A percentile compares a stretch with the other conserved stretches of the same genome.
Evolutionary conservation across 1,140 invertebrate genomes (phyloP).

Genomic region (Drosophila lacteicornis): DNA sequence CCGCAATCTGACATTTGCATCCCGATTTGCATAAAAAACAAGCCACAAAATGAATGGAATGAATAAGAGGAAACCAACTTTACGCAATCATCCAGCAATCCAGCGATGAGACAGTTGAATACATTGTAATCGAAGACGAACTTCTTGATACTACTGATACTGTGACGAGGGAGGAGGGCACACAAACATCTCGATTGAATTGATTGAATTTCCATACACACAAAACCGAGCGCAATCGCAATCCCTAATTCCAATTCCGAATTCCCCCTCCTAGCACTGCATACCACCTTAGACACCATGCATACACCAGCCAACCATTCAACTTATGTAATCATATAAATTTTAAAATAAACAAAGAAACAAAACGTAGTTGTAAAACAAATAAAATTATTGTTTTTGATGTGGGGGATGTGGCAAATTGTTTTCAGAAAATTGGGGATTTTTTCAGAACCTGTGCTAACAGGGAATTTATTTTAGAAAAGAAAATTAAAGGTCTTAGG

Average conservation of each 20-base stretch:
- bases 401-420: too few relatives aligned
- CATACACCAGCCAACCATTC: conserved; percentile 45
- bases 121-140: conserved; percentile 38
- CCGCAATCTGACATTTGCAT: conserved; percentile 47
- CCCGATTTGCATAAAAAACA: conserved; percentile 29
- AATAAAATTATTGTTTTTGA: neutral
- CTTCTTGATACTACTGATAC: conserved; percentile 11
- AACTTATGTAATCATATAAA: conserved; percentile 68
- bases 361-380: conserved; percentile 63
- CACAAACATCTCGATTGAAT: conserved; percentile 36
- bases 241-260: conserved; percentile 4
- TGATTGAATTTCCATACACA: conserved; percentile 21
- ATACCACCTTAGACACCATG: conserved; percentile 10
- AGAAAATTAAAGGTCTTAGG: too few relatives aligned
- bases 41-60: neutral
- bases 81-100: conserved; percentile 22
- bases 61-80: conserved; percentile 11
- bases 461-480: neutral
- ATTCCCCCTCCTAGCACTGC: conserved; percentile 11
- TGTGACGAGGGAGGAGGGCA: conserved; percentile 14
- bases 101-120: conserved; percentile 38
- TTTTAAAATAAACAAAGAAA: conserved; percentile 69
- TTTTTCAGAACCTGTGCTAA: neutral
- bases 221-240: neutral
- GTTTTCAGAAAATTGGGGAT: neutral